Evolutionary conservation across 2,888 invertebrate species (phyloP), one percentile per base, ranked within the genome.

Genomic region (Dichetophora obliterata): DNA sequence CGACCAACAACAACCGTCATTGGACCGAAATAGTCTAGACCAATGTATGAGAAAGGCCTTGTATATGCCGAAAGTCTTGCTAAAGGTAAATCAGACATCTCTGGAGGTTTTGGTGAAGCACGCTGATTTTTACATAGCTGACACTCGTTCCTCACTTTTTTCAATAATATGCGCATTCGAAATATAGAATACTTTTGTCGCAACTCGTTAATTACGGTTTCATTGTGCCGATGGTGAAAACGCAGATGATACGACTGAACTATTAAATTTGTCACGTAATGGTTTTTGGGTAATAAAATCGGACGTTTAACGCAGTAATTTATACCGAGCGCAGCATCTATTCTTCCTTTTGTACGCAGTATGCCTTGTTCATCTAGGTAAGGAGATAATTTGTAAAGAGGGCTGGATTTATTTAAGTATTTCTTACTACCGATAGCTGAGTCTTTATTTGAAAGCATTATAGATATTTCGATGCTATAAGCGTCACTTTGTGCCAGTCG

Each of bases 1-100:
- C 80, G 52, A 6, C 48, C 11, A 1, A 76, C 74, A 0, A 73
- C 27, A 1, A 79, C 48, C 22, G 66, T 34, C n/a, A 77, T 14
- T 0, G 80, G 80, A 2, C 81, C 80, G 16, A 78, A 81, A 59
- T 76, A 81, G 52, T 82, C 80, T 5, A 80, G 14, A 2, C 80
- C 81, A 8, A 78, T 80, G 50, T 78, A 80, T 0, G 76, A 77
- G 37, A 82, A 82, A 5, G 80, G 77, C 5, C 77, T 50, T 65
- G 69, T 11, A 73, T 19, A 31, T 70, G 37, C 37, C 37, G 73
- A 68, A 5, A 75, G 19, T 27, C 77, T 34, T 48, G 65, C 75
- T 5, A 8, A 5, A 1, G 74, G 77, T 27, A 80, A 16, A 8
- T 61, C 75, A 22, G 72, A 80, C 81, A 81, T 81, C 27, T 50